A percentile compares a stretch with the other conserved stretches of the same genome.
Conservation (phyloP, 2,113 vertebrate species). For the Cephalopholis sonnerati region DNA sequence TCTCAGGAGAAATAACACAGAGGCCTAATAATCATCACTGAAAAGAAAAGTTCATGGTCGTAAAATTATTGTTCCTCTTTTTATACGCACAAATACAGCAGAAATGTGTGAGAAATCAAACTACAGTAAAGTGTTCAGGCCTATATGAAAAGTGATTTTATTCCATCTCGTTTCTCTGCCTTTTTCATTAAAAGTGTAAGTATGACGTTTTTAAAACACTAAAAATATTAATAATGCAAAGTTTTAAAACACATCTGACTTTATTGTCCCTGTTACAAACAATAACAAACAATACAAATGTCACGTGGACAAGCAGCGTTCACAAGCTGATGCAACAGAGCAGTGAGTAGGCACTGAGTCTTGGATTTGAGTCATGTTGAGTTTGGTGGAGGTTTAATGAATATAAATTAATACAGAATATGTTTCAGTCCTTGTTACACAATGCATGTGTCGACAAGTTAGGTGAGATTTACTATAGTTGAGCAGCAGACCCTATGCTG, state of each 20-base stretch:
- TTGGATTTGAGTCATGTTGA: neutral
- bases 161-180: neutral
- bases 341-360: too few relatives aligned
- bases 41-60: neutral
- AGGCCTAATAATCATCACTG: neutral
- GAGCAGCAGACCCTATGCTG: too few relatives aligned
- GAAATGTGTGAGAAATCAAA: neutral
- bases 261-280: too few relatives aligned
- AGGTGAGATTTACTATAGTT: too few relatives aligned
- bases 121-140: too few relatives aligned
- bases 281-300: neutral
- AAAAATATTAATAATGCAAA: too few relatives aligned
- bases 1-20: neutral
- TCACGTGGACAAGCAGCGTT: neutral
- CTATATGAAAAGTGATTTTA: neutral
- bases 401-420: neutral
- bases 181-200: neutral
- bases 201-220: too few relatives aligned
- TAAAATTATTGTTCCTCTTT: neutral
- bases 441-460: neutral
- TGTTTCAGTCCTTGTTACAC: neutral
- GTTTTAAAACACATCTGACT: too few relatives aligned
- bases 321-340: neutral
- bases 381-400: neutral
- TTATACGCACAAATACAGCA: neutral